These are phyloP conservation scores for Meloidogyne chitwoodi DNA, from an alignment of 1,140 invertebrate genomes.

Conservation along the genomic window DNA sequence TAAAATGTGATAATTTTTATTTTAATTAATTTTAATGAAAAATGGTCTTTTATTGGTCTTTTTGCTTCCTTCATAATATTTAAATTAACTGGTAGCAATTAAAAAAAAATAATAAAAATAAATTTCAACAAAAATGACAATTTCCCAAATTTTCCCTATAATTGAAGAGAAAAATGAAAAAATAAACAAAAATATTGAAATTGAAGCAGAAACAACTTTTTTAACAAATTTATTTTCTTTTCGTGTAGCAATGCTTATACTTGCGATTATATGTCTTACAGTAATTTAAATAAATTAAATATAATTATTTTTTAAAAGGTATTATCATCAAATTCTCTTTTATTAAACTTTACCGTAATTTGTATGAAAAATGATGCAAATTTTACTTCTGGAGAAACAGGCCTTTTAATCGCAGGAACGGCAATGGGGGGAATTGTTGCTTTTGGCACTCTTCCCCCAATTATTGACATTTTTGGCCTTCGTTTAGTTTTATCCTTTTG, in stretches of 20 bases:
- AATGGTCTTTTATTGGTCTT: no score
- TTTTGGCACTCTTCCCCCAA: neutral
- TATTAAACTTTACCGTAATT: conserved; percentile 19
- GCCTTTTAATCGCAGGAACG: conserved; percentile 8
- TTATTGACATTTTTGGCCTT: conserved; percentile 4
- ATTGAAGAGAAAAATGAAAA: neutral
- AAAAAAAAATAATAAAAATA: no score
- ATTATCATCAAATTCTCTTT: conserved; percentile 5
- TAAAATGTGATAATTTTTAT: no score
- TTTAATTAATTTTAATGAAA: no score
- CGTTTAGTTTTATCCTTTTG: neutral
- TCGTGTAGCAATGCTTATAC: neutral
- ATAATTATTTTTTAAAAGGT: neutral
- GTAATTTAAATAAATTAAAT: neutral
- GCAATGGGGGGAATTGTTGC: conserved; percentile 17
- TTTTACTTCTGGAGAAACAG: neutral
- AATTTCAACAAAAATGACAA: no score
- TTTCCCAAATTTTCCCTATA: neutral
- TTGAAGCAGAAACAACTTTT: neutral
- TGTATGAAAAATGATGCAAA: conserved; percentile 6
- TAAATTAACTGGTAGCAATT: no score
- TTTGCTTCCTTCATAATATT: no score
- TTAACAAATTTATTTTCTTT: neutral
- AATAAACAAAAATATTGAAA: neutral
- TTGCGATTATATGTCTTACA: neutral